phyloP scores from a whole-genome alignment of 2,113 vertebrate species.

The Psephotus haematonotus region DNA sequence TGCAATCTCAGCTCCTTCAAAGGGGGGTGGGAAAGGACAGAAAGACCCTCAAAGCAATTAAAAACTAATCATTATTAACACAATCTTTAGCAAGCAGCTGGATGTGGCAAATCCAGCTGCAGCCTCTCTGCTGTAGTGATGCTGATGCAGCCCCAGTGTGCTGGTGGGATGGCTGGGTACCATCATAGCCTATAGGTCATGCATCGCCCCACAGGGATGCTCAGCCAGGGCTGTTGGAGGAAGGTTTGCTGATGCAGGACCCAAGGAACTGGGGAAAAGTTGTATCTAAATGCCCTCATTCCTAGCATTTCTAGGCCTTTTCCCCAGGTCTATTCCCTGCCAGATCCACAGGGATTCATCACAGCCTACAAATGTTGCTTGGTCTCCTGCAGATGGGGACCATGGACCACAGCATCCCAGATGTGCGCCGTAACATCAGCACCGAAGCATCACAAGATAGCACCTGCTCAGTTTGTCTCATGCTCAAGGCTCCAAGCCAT shows the following conservation, averaged over 20 bases:
- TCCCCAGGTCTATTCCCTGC: background rate
- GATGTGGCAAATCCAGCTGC: background rate
- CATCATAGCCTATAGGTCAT: background rate
- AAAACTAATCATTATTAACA: background rate
- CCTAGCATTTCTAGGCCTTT: background rate
- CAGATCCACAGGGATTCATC: background rate
- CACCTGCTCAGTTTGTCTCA: background rate
- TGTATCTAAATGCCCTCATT: background rate
- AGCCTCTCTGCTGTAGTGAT: fast-evolving
- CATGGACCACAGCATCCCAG: background rate
- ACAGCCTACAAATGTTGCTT: background rate
- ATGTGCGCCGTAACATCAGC: background rate
- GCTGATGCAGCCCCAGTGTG: background rate
- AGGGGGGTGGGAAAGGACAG: background rate
- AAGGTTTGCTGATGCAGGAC: background rate
- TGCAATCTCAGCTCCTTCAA: background rate
- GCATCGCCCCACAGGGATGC: background rate
- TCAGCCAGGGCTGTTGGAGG: background rate
- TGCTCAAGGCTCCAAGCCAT: background rate
- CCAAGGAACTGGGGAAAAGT: background rate
- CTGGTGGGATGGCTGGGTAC: background rate
- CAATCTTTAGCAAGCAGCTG: background rate
- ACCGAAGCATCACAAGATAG: fast-evolving
- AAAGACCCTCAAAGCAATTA: background rate
- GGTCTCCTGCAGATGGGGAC: background rate